These are phyloP conservation scores for Peromyscus maniculatus DNA, from an alignment of 2,113 vertebrate genomes.

Conservation along the genomic window DNA sequence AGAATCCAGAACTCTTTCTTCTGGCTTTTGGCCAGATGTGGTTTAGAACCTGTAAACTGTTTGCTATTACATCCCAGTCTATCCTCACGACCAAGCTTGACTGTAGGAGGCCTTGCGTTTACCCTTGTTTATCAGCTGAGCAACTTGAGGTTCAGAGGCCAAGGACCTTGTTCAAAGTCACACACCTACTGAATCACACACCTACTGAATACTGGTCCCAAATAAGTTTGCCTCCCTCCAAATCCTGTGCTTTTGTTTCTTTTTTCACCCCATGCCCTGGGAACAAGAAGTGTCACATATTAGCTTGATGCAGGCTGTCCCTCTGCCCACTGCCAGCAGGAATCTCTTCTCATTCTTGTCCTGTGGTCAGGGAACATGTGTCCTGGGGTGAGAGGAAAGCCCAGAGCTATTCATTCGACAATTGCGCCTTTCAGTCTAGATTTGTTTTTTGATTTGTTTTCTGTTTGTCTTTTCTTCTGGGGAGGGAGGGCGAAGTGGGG, in stretches of 20 bases:
- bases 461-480: constrained; percentile 75
- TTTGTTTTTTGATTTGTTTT: constrained; percentile 77
- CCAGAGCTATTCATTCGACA: constrained; percentile 19
- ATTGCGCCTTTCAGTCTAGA: constrained; percentile 61
- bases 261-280: neutral
- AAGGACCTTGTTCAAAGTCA: neutral
- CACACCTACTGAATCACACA: neutral
- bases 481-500: neutral
- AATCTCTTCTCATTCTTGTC: neutral
- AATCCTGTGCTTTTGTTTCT: neutral
- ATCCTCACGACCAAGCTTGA: neutral
- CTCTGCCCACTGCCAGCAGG: neutral
- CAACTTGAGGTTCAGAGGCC: neutral
- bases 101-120: neutral
- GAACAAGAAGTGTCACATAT: neutral
- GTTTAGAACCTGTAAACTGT: neutral
- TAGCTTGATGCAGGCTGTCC: neutral
- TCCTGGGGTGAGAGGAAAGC: constrained; percentile 5
- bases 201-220: neutral
- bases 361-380: neutral
- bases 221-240: neutral
- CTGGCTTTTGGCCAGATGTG: neutral
- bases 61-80: neutral
- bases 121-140: neutral
- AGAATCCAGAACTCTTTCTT: neutral